Base-by-base conservation (phyloP, 1,140 invertebrate genomes). In the Drosophila truncata region DNA sequence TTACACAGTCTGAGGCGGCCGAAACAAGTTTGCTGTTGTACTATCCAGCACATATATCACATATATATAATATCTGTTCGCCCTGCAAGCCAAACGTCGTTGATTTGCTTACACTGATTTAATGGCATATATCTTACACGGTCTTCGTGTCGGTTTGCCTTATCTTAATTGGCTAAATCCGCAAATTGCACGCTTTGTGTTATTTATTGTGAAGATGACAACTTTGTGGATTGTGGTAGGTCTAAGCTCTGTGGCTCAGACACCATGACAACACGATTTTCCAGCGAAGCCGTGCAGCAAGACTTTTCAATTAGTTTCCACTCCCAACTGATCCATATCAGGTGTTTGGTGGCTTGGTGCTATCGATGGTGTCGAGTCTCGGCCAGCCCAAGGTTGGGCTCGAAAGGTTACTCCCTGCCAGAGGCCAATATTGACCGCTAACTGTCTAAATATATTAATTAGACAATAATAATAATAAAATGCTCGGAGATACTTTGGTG, bases 391-490 rank as follows among this genome's bases (percentile, higher is more conserved):
- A 87, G 83, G 83, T 88, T 84, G 44, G 10, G 67, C 70, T 78
- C 25, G 64, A 83, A 84, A 84, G 83, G 83, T 87, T 78, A 80
- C 65, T 59, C 72, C 39, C 65, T 47, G 60, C 84, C 63, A 65
- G 62, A 31, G 58, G 80, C 80, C 41, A 79, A 83, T 66, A 57
- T 74, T 74, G 80, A 70, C 80, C 80, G 84, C 84, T 80, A 83
- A 88, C 46, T 80, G 67, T 84, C 77, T 88, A 80, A 84, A 80
- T 87, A 88, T 87, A 87, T 87, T 88, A 88, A 87, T 87, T 87
- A 84, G 80, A 47, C 72, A 73, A 84, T 66, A 84, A 66, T 66
- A 84, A 66, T 66, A 87, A 80, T 77, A 88, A 83, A 77, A 77
- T 49, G 14, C 25, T 61, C 35, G 27, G 41, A 81, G 54, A 70